These are phyloP conservation scores for Drosophila parvula DNA, from an alignment of 1,140 invertebrate species.

Conservation along the genomic window DNA sequence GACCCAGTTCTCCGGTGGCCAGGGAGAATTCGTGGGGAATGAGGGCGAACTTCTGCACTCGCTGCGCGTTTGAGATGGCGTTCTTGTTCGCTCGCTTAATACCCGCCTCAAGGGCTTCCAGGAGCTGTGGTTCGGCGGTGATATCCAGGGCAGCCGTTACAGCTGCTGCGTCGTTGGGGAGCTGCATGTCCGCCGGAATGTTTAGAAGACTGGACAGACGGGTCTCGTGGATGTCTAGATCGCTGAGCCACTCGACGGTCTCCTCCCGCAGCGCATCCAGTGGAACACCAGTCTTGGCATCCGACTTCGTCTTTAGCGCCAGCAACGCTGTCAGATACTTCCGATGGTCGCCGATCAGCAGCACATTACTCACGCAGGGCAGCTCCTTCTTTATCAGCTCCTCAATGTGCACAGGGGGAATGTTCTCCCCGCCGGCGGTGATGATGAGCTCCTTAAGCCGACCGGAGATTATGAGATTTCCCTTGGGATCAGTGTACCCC, in stretches of 20 bases:
- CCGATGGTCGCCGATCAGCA: conserved; percentile 93
- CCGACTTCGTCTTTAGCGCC: conserved; percentile 88
- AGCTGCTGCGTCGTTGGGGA: conserved; percentile 50
- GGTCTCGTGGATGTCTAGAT: conserved; percentile 88
- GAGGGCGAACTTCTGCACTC: conserved; percentile 94
- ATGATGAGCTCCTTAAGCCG: conserved; percentile 94
- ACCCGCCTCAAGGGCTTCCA: conserved; percentile 89
- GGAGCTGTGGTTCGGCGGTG: conserved; percentile 85
- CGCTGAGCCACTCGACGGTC: conserved; percentile 89
- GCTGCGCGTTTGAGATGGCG: conserved; percentile 93
- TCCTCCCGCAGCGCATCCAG: conserved; percentile 88
- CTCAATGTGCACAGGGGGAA: conserved; percentile 94
- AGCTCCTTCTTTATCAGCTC: conserved; percentile 91
- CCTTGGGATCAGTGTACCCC: conserved; percentile 90
- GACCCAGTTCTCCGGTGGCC: conserved; percentile 93
- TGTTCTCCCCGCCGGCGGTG: conserved; percentile 96
- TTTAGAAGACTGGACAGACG: conserved; percentile 89
- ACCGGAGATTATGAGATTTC: conserved; percentile 92
- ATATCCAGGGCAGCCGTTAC: conserved; percentile 78
- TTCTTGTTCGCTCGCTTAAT: conserved; percentile 91
- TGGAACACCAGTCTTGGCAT: conserved; percentile 88
- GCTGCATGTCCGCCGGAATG: conserved; percentile 54
- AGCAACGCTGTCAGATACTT: conserved; percentile 94
- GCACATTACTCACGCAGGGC: conserved; percentile 91
- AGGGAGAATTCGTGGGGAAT: conserved; percentile 94